phyloP scores from a whole-genome alignment of 2,888 invertebrate genomes.

The Mimas tiliae region DNA sequence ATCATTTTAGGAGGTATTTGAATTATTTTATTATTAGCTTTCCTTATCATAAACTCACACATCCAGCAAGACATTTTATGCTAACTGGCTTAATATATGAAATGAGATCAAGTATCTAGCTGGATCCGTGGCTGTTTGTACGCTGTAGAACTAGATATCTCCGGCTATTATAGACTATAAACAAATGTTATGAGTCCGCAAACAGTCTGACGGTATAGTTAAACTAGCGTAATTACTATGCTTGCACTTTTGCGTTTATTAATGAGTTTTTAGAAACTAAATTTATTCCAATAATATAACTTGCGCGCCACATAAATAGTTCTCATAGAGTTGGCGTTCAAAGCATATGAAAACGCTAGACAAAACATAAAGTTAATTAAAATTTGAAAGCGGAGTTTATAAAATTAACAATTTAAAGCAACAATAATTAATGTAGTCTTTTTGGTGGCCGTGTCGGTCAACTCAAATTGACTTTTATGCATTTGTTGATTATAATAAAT shows the following conservation, averaged over 20 bases:
- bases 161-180: not conserved
- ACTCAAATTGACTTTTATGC: no score
- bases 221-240: conserved; percentile 6
- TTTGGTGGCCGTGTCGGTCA: no score
- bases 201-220: not conserved
- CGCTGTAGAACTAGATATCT: not conserved
- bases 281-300: not conserved
- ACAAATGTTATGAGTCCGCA: conserved; percentile 11
- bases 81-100: no score
- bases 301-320: not conserved
- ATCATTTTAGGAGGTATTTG: no score
- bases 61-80: no score
- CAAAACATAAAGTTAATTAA: not conserved
- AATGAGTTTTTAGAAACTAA: conserved; percentile 6
- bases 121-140: not conserved
- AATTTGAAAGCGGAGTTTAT: not conserved
- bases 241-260: conserved; percentile 9
- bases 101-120: no score
- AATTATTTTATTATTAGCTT: no score
- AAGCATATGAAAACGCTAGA: not conserved
- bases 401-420: no score
- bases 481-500: no score
- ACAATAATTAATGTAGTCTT: no score
- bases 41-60: no score
- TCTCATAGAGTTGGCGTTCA: not conserved